Conservation (phyloP, 2,113 vertebrate species). For the Ondatra zibethicus region DNA sequence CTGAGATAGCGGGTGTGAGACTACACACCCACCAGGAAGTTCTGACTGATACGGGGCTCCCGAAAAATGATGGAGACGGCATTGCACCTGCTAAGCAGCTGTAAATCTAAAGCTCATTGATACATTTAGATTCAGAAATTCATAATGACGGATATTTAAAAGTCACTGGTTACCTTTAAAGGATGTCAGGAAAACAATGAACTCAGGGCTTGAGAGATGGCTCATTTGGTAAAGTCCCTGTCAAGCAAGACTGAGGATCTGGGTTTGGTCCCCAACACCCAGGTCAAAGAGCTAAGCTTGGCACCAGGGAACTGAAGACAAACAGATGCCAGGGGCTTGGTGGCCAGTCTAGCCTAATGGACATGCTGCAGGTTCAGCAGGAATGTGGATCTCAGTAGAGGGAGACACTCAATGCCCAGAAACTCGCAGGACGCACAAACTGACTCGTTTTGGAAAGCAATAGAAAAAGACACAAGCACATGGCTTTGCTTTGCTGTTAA, state of each 20-base stretch:
- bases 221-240: background rate
- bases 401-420: background rate
- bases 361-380: too few species aligned
- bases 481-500: background rate
- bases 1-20: background rate
- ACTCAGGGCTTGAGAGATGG: background rate
- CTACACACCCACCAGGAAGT: background rate
- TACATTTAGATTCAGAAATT: background rate
- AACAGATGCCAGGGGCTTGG: background rate
- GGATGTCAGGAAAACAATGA: too few species aligned
- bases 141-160: background rate
- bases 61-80: too few species aligned
- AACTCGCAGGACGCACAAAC: background rate
- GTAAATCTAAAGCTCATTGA: background rate
- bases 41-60: background rate
- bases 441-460: background rate
- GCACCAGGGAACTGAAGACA: background rate
- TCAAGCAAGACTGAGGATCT: background rate
- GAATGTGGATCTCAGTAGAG: background rate
- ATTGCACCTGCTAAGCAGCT: background rate
- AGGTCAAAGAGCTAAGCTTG: too few species aligned
- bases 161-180: background rate
- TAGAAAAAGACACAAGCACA: background rate
- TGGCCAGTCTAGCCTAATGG: background rate
- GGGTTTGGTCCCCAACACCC: too few species aligned